Evolutionary conservation across 1,140 invertebrate genomes (phyloP), one percentile per base, ranked within the genome.

Genomic region (Stenopsyche tienmushanensis): DNA sequence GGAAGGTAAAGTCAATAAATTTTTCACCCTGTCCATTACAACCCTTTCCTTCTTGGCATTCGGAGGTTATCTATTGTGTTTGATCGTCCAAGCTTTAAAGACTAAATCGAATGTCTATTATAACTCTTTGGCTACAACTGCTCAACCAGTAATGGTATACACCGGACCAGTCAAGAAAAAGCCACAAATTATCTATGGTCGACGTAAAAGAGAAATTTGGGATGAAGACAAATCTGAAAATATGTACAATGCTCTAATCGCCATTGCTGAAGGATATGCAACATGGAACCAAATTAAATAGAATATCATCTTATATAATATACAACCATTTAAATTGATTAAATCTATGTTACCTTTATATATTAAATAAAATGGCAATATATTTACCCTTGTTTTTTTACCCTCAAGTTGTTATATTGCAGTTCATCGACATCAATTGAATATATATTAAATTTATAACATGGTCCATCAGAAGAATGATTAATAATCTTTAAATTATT

Each of bases 41-140:
- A 84, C 88, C 0, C 74, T 91, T 13, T 86, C 90, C 0, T 91
- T 92, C 74, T 73, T 91, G 1, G 89, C 89, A 0, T 91, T 91
- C 69, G 90, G 89, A 8, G 90, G 89, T 5, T 91, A 91, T 73
- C 74, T 92, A 9, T 72, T 92, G 0, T 88, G 88, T 71, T 76
- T 92, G 1, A 85, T 91, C 34, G 85, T 90, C 2, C 84, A 86
- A 64, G 86, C 87, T 0, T 83, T 90, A 5, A 88, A 84, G 71
- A 80, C 76, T 76, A 81, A 82, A 70, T 75, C 66, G 64, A 78
- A 77, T 60, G 54, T 23, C 3, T 72, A 66, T 21, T 23, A 66
- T 15, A 17, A 13, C 10, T 23, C 71, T 66, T 25, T 73, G 57
- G 74, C 74, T 52, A 57, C 77, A 1, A 75, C 73, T 1, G 72